Conservation (phyloP, 2,888 invertebrate species). For the Chironomus tentans region DNA sequence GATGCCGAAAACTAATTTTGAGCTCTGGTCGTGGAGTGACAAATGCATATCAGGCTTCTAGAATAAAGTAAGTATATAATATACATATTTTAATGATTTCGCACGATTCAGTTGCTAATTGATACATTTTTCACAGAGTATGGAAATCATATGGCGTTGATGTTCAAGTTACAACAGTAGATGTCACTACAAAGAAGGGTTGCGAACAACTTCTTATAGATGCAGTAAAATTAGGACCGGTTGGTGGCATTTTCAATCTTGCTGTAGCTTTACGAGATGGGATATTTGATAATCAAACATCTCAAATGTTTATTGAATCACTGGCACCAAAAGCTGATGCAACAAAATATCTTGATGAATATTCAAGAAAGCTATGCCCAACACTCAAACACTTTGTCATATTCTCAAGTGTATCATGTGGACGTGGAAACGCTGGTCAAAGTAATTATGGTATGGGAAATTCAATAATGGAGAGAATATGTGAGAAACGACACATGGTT, state of each 20-base stretch:
- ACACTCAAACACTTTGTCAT: constrained; percentile 58
- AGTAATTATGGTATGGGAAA: constrained; percentile 85
- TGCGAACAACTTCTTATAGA: constrained; percentile 54
- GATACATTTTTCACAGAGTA: constrained; percentile 37
- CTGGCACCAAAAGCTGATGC: constrained; percentile 66
- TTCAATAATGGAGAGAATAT: constrained; percentile 66
- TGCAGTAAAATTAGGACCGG: constrained; percentile 51
- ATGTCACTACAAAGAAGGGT: constrained; percentile 55
- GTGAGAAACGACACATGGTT: constrained; percentile 43
- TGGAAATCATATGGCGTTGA: constrained; percentile 58
- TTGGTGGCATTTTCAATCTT: constrained; percentile 74
- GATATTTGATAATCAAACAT: constrained; percentile 61
- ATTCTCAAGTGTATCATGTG: constrained; percentile 78
- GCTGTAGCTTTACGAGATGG: constrained; percentile 67
- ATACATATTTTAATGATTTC: no score
- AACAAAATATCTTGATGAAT: constrained; percentile 59
- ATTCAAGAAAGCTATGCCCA: constrained; percentile 47
- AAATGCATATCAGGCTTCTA: constrained; percentile 72
- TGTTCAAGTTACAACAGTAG: constrained; percentile 54
- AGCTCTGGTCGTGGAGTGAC: constrained; percentile 70
- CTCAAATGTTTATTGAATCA: constrained; percentile 55
- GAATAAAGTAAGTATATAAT: constrained; percentile 48
- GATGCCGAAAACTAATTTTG: constrained; percentile 67
- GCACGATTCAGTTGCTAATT: no score
- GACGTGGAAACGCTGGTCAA: constrained; percentile 76